Percentiles rank a stretch among this genome's conserved stretches.
phyloP scores from a whole-genome alignment of 1,140 invertebrate genomes.

The Danaus melanippus region DNA sequence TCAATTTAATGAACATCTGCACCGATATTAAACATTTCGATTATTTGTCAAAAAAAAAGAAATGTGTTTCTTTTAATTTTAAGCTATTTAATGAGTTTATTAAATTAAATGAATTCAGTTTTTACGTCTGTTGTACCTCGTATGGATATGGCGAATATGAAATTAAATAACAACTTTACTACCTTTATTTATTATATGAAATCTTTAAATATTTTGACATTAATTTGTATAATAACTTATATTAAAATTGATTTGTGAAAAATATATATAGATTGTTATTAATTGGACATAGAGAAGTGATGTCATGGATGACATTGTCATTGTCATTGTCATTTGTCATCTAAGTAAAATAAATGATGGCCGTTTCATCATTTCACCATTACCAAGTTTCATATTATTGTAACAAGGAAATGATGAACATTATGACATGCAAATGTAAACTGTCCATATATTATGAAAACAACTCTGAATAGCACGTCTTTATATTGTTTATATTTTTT shows the following conservation, averaged over 20 bases:
- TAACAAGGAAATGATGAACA: slow-evolving; percentile 36
- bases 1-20: too few species aligned
- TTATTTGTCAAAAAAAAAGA: too few species aligned
- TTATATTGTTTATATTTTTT: slow-evolving; percentile 12
- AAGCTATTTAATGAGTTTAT: too few species aligned
- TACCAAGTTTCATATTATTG: slow-evolving; percentile 36
- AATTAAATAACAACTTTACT: too few species aligned
- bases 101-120: too few species aligned
- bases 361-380: slow-evolving; percentile 28
- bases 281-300: slow-evolving; percentile 8
- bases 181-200: too few species aligned
- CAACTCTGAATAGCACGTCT: slow-evolving; percentile 16
- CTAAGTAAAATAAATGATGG: slow-evolving; percentile 24
- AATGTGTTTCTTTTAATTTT: too few species aligned
- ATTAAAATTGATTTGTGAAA: slow-evolving; percentile 2
- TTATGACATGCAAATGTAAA: slow-evolving; percentile 46
- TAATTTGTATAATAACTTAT: neutral
- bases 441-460: slow-evolving; percentile 47
- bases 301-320: slow-evolving; percentile 19
- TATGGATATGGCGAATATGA: too few species aligned
- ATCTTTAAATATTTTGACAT: too few species aligned
- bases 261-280: neutral
- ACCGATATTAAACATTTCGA: too few species aligned
- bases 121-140: too few species aligned
- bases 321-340: slow-evolving; percentile 16